These are phyloP conservation scores for Elachura formosa DNA, from an alignment of 2,113 vertebrate genomes.

Conservation along the genomic window DNA sequence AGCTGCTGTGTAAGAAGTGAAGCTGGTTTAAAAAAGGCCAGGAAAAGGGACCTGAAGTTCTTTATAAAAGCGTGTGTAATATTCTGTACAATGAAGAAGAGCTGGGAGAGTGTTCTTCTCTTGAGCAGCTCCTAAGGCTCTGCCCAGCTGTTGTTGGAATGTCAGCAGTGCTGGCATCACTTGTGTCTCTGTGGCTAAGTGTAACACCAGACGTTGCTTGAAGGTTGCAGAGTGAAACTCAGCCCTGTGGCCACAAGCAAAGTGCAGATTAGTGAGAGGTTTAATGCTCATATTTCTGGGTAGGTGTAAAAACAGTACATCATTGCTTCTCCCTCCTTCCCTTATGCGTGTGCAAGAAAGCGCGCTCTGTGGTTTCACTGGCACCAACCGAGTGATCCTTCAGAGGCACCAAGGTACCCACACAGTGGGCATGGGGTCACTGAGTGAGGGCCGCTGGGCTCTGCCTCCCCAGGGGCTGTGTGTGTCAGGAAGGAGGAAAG, in stretches of 20 bases:
- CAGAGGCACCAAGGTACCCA: not conserved
- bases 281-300: not conserved
- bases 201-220: not conserved
- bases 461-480: not conserved
- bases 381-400: accelerated
- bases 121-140: not conserved
- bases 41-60: not conserved
- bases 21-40: not conserved
- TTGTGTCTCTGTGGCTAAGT: not conserved
- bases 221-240: not conserved
- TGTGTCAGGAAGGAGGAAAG: not conserved
- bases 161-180: accelerated
- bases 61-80: not conserved
- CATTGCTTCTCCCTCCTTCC: not conserved
- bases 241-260: not conserved
- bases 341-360: not conserved
- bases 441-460: accelerated
- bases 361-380: not conserved
- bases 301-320: not conserved
- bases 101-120: not conserved
- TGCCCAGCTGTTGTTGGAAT: not conserved
- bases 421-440: not conserved
- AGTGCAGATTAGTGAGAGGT: not conserved
- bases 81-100: not conserved
- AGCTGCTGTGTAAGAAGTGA: not conserved